Evolutionary conservation across 2,113 vertebrate genomes (phyloP).

Genomic region (Cyprinus carpio): DNA sequence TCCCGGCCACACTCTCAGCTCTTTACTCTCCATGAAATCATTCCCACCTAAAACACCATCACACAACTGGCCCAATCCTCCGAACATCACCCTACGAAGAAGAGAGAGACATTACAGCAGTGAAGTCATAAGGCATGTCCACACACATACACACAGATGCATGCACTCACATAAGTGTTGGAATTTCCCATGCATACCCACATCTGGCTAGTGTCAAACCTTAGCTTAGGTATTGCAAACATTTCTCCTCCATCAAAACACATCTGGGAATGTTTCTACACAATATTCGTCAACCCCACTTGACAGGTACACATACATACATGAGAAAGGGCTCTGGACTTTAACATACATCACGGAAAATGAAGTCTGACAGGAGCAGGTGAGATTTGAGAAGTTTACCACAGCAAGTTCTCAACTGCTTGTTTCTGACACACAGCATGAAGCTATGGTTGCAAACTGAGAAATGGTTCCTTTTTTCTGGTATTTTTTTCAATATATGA

Average conservation of each 20-base stretch:
- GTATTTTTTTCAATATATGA: neutral
- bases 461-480: neutral
- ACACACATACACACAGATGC: neutral
- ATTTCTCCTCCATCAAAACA: slow-evolving; percentile 71
- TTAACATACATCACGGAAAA: slow-evolving; percentile 46
- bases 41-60: slow-evolving; percentile 88
- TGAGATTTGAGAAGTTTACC: slow-evolving; percentile 5
- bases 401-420: neutral
- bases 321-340: neutral
- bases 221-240: slow-evolving; percentile 73
- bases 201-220: slow-evolving; percentile 70
- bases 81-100: slow-evolving; percentile 82
- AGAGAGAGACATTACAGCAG: neutral
- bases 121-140: neutral
- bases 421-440: slow-evolving; percentile 3
- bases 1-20: slow-evolving; percentile 87
- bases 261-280: slow-evolving; percentile 58
- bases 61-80: slow-evolving; percentile 87
- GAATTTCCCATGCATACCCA: slow-evolving; percentile 48
- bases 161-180: slow-evolving; percentile 15
- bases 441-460: neutral
- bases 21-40: slow-evolving; percentile 84
- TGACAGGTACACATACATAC: slow-evolving; percentile 18
- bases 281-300: slow-evolving; percentile 2
- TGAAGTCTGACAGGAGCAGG: slow-evolving; percentile 59